Conservation (phyloP, 2,113 vertebrate genomes). For the Ancistrus triradiatus region DNA sequence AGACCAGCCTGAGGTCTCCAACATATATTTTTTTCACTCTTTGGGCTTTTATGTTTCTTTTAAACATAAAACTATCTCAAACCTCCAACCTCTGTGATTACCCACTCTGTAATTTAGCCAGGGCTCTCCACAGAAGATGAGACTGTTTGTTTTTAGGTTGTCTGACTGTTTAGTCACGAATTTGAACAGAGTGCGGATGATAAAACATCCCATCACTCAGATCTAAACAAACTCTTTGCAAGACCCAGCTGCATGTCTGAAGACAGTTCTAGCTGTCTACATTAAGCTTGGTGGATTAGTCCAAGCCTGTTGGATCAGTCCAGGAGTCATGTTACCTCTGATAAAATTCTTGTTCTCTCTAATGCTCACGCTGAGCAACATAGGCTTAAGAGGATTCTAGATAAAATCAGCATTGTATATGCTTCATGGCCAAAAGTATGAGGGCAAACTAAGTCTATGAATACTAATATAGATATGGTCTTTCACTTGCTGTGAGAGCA, state of each 20-base stretch:
- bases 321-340: no score
- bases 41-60: slow-evolving; percentile 10
- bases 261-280: not conserved
- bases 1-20: not conserved
- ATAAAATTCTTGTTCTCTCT: no score
- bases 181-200: slow-evolving; percentile 29
- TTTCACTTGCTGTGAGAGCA: no score
- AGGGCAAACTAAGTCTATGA: not conserved
- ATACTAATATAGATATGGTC: no score
- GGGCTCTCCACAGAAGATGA: slow-evolving; percentile 39
- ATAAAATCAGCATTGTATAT: no score
- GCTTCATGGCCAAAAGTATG: not conserved
- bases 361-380: no score
- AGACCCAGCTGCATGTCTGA: not conserved
- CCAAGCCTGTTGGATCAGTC: not conserved
- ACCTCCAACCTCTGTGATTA: slow-evolving; percentile 40
- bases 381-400: no score
- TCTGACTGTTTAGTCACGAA: slow-evolving; percentile 38
- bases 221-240: slow-evolving; percentile 25
- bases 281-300: not conserved
- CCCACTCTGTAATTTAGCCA: slow-evolving; percentile 44
- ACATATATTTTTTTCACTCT: slow-evolving; percentile 11
- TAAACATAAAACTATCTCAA: slow-evolving; percentile 37
- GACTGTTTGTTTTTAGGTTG: slow-evolving; percentile 46
- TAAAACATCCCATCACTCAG: slow-evolving; percentile 28